Evolutionary conservation across 1,140 invertebrate genomes (phyloP), one percentile per base, ranked within the genome.

Genomic region (Drosophila virilis): DNA sequence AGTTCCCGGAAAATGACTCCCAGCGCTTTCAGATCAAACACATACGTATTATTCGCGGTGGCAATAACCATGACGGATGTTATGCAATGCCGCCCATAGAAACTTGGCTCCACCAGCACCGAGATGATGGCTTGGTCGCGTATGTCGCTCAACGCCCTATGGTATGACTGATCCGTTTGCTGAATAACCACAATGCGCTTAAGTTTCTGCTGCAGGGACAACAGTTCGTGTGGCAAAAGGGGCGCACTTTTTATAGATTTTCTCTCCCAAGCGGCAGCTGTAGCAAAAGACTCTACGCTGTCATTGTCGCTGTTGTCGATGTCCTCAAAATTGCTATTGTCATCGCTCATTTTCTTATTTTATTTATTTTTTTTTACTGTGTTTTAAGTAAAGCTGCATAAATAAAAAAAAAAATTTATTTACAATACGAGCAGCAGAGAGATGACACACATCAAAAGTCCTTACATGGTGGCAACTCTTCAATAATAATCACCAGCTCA

Each of bases 101-200:
- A 85, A 28, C 71, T 78, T 0, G 82, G 82, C 57, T 86, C 82
- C 32, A 76, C 55, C 12, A 85, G 8, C 6, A 85, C 28, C 7
- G 81, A 85, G 7, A 85, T 52, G 1, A 40, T 75, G 6, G 8
- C 6, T 46, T 85, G 78, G 15, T 75, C 70, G 1, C 40, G 28
- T 12, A 85, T 86, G 17, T 85, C 78, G 1, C 35, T 28, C 2
- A 85, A 12, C 0, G 82, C 78, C 1, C 8, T 15, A 13, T 86
- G 70, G 51, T 85, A 85, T 0, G 33, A 46, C 1, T 37, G 12
- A 60, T 86, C 78, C 6, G 62, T 59, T 40, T 86, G 82, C 4
- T 72, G 59, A 15, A 85, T 75, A 8, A 48, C 38, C 8, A 71
- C 45, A 8, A 85, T 71, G 10, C 46, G 37, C 2, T 57, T 12